Percentiles rank a stretch among this genome's conserved stretches.
These are phyloP conservation scores for Torymus auratus DNA, from an alignment of 2,888 invertebrate genomes.

Conservation along the genomic window DNA sequence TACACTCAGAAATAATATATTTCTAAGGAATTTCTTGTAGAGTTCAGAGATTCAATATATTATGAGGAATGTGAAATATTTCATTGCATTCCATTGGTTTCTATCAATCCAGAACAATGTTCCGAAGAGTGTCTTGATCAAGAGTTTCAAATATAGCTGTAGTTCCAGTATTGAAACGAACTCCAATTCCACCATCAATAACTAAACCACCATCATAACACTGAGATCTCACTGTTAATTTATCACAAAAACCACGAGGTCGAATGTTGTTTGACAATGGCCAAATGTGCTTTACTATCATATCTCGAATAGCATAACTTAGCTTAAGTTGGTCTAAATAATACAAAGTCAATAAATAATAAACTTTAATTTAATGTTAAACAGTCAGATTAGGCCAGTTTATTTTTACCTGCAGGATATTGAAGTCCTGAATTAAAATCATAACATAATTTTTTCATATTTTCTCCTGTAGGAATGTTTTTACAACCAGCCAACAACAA, in stretches of 20 bases:
- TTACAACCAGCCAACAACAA: conserved; percentile 78
- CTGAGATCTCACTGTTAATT: conserved; percentile 88
- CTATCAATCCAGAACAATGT: conserved; percentile 77
- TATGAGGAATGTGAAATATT: conserved; percentile 38
- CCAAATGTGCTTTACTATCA: conserved; percentile 92
- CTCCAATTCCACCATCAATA: conserved; percentile 95
- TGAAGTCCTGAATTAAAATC: conserved; percentile 85
- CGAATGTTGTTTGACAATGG: conserved; percentile 87
- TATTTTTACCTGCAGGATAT: conserved; percentile 82
- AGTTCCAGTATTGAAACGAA: conserved; percentile 96
- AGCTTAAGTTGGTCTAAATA: conserved; percentile 84
- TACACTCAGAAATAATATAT: conserved; percentile 43
- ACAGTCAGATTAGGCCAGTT: too few species aligned
- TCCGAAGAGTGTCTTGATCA: conserved; percentile 92
- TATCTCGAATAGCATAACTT: conserved; percentile 95
- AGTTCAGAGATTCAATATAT: conserved; percentile 28
- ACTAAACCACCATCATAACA: conserved; percentile 95
- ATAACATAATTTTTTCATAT: conserved; percentile 77
- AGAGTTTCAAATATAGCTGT: conserved; percentile 89
- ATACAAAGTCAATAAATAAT: conserved; percentile 27
- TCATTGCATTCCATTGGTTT: conserved; percentile 10
- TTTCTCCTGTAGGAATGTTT: conserved; percentile 68
- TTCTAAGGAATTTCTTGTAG: conserved; percentile 12
- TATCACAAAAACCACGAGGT: conserved; percentile 86
- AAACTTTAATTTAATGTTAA: too few species aligned